These are phyloP conservation scores for Microcebus murinus DNA, from an alignment of 2,113 vertebrate genomes.

Conservation along the genomic window DNA sequence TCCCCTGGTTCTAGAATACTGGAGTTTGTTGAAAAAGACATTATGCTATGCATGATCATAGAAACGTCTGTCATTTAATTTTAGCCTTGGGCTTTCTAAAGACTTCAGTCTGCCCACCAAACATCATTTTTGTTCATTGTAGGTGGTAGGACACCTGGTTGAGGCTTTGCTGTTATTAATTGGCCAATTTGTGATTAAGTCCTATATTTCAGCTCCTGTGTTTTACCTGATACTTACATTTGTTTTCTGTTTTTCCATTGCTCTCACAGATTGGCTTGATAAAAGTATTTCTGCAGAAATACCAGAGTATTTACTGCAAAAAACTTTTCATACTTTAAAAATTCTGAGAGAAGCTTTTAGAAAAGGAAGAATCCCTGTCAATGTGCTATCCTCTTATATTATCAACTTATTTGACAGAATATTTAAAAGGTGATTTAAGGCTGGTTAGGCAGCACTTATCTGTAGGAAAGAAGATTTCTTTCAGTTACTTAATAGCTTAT, in stretches of 20 bases:
- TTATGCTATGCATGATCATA: background rate
- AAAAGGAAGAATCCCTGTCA: background rate
- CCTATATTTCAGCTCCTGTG: background rate
- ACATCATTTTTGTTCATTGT: background rate
- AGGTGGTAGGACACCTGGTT: background rate
- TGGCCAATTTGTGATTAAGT: background rate
- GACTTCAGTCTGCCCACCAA: background rate
- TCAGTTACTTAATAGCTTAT: constrained; percentile 4
- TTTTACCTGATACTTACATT: background rate
- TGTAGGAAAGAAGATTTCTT: constrained; percentile 41
- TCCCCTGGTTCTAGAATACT: background rate
- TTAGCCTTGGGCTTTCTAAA: background rate
- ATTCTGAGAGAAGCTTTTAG: constrained; percentile 23
- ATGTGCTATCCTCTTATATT: background rate
- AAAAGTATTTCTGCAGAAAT: constrained; percentile 21
- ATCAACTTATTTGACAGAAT: constrained; percentile 48
- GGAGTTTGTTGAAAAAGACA: background rate
- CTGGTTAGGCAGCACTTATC: constrained; percentile 28
- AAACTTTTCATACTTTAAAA: background rate
- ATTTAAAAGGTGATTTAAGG: constrained; percentile 57
- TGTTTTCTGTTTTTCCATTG: background rate
- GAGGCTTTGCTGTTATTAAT: background rate
- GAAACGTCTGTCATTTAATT: background rate
- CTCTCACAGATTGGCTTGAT: background rate
- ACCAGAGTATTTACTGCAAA: background rate